Evolutionary conservation across 2,797 vertebrate species (phyloP).

Genomic region (Mormyrops attenuatus): DNA sequence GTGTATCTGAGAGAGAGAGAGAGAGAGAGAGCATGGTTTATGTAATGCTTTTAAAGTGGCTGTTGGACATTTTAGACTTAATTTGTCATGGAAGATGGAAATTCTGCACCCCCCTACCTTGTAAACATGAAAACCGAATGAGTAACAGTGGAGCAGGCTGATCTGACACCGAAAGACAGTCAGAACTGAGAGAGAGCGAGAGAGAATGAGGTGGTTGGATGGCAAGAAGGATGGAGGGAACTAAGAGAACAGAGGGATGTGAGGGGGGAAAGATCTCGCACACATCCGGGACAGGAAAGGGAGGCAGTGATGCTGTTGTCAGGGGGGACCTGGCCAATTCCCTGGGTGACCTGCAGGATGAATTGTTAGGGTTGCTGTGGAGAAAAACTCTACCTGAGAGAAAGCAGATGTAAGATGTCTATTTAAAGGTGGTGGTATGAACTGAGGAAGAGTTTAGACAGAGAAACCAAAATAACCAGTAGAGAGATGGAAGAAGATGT

Average conservation of each 20-base stretch:
- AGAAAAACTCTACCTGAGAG: not conserved
- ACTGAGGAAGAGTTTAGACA: not conserved
- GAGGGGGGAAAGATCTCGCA: not conserved
- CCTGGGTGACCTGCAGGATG: too few species aligned
- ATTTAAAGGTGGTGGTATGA: not conserved
- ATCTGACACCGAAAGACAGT: constrained; percentile 24
- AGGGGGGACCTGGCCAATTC: not conserved
- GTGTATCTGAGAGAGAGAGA: not conserved
- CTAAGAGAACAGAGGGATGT: not conserved
- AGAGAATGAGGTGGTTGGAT: not conserved
- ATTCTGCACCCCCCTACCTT: not conserved
- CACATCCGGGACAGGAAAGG: not conserved
- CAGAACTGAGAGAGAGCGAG: constrained; percentile 18
- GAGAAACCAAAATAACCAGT: not conserved
- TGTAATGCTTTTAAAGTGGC: not conserved
- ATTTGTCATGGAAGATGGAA: not conserved
- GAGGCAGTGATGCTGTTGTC: not conserved
- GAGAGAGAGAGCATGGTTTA: not conserved
- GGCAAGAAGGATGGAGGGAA: not conserved
- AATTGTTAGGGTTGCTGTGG: not conserved
- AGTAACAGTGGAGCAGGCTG: not conserved
- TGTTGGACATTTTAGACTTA: not conserved
- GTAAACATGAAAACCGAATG: not conserved
- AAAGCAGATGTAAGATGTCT: not conserved
- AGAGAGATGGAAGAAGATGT: not conserved